Evolutionary conservation across 2,797 vertebrate genomes (phyloP), one percentile per base, ranked within the genome.

Genomic region (Sebastes flavidus): DNA sequence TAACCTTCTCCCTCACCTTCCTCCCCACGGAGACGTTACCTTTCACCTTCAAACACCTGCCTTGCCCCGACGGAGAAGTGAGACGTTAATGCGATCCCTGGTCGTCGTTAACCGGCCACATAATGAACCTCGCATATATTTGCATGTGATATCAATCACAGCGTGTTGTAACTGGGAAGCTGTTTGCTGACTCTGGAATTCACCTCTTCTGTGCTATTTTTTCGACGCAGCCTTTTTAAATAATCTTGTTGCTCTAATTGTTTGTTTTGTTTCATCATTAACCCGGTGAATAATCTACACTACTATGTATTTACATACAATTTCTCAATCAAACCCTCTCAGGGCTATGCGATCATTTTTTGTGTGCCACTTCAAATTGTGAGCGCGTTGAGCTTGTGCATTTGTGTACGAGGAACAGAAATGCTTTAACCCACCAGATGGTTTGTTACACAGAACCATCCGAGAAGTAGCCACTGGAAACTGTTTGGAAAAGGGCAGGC

Each of bases 1-100:
- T 93, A 89, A 91, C 87, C 90, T 78, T 55, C 69, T 62, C 77
- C 72, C 84, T 83, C 80, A 67, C 78, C 84, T 70, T 65, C 32
- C 70, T 86, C 86, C 83, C 78, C 42, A 25, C 4, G 30, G 87
- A 91, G 85, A 83, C 62, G 65, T 75, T 77, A 85, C 87, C 90
- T 87, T 72, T 90, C 87, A 88, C 91, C 88, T 91, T 84, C 88
- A 85, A 49, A 27, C 85, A 16, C 20, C 9, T 36, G 30, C 22
- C 8, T 18, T 34, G 4, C 46, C 54, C 69, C 29, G 3, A 34
- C 9, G 22, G 55, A 70, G 82, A 27, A 59, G 25, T 3, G 34
- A 72, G 46, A 62, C 27, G 5, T 76, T 81, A 85, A 69, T 27
- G 72, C 32, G 6, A 36, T 42, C 22, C 13, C 83, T 20, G 70